Evolutionary conservation across 2,888 invertebrate genomes (phyloP).

Genomic region (Azorinus chamasolen): DNA sequence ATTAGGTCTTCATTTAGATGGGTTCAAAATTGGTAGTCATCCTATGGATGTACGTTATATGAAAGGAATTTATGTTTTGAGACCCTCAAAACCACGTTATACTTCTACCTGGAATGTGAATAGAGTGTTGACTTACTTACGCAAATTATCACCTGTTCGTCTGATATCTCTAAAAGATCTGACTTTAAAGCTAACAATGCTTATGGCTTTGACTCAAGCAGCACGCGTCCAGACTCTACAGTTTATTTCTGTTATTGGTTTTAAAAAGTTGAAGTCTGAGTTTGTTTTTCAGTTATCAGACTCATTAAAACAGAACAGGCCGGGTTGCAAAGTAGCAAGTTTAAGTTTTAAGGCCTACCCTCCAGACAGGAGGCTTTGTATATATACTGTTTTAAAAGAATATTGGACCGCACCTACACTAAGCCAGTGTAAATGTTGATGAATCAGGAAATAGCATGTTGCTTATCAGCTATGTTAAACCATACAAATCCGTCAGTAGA

Average conservation of each 20-base stretch:
- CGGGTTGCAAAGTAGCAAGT: neutral
- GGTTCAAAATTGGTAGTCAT: slow-evolving; percentile 25
- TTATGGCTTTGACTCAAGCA: slow-evolving; percentile 39
- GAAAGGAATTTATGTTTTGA: slow-evolving; percentile 44
- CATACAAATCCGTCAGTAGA: slow-evolving; percentile 9
- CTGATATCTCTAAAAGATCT: slow-evolving; percentile 19
- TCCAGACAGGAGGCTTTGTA: neutral
- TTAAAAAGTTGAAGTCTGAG: slow-evolving; percentile 33
- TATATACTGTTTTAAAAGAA: slow-evolving; percentile 5
- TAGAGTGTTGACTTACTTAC: slow-evolving; percentile 16
- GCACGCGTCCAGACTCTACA: slow-evolving; percentile 36
- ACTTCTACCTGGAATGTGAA: slow-evolving; percentile 28
- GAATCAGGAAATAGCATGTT: slow-evolving; percentile 2
- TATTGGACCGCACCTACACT: slow-evolving; percentile 14
- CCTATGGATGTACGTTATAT: slow-evolving; percentile 38
- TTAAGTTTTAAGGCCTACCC: slow-evolving; percentile 4
- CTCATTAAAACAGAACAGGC: slow-evolving; percentile 25
- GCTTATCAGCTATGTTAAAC: slow-evolving; percentile 13
- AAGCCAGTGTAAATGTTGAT: neutral
- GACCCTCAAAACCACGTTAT: slow-evolving; percentile 27
- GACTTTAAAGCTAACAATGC: slow-evolving; percentile 46
- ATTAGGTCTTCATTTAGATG: slow-evolving; percentile 16
- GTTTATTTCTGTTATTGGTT: slow-evolving; percentile 20
- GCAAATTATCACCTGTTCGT: slow-evolving; percentile 13
- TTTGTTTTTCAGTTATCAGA: slow-evolving; percentile 23